phyloP scores from a whole-genome alignment of 1,140 invertebrate species.

The Drosophila leontia region DNA sequence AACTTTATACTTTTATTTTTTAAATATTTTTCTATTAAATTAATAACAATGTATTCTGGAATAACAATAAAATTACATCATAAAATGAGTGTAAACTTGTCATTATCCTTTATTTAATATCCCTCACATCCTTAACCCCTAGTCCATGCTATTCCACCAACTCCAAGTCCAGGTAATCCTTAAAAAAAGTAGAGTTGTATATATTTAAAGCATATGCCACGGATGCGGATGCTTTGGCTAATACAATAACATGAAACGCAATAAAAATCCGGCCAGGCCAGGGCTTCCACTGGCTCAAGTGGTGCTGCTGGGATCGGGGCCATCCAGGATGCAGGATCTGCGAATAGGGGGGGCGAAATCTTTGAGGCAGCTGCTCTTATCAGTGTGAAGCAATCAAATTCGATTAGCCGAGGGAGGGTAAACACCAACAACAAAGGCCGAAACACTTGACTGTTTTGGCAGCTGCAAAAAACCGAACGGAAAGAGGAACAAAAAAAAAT shows the following conservation, averaged over 20 bases:
- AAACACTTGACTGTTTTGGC: constrained; percentile 64
- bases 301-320: constrained; percentile 19
- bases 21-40: not conserved
- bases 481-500: constrained; percentile 11
- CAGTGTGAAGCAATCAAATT: constrained; percentile 82
- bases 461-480: constrained; percentile 52
- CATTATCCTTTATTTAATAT: not conserved
- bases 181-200: constrained; percentile 38
- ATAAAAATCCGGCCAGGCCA: constrained; percentile 61
- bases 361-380: constrained; percentile 70
- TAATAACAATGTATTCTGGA: too few species aligned
- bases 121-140: too few species aligned
- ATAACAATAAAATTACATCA: too few species aligned
- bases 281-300: constrained; percentile 20
- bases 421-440: constrained; percentile 45
- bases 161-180: constrained; percentile 3
- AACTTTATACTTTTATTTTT: not conserved
- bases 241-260: constrained; percentile 80
- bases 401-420: constrained; percentile 66
- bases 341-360: not conserved
- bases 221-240: constrained; percentile 59
- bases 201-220: constrained; percentile 73
- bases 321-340: constrained; percentile 31
- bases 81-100: not conserved
- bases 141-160: not conserved